Conservation (phyloP, 2,888 invertebrate genomes). For the Belgica antarctica region DNA sequence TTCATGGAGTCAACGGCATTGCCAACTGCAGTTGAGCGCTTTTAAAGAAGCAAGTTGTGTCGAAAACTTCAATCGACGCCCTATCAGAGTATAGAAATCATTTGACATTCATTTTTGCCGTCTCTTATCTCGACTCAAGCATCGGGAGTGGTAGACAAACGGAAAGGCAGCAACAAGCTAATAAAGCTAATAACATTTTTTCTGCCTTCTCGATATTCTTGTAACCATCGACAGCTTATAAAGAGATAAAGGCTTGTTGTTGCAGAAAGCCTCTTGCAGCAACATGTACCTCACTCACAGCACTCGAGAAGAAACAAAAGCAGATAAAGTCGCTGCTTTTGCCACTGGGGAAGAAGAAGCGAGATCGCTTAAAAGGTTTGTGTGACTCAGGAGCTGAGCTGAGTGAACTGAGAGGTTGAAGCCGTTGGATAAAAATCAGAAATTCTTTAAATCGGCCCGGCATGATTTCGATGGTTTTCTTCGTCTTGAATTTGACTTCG, state of each 20-base stretch:
- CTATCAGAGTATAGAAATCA: not conserved
- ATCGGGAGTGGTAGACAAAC: not conserved
- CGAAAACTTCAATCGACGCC: not conserved
- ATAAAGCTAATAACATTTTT: constrained; percentile 28
- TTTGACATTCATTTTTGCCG: constrained; percentile 1
- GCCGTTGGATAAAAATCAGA: constrained; percentile 18
- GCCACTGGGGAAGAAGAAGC: not conserved
- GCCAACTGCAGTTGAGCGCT: not conserved
- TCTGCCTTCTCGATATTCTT: too few species aligned
- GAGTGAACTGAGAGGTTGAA: not conserved
- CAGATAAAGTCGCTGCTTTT: not conserved
- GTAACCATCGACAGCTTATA: too few species aligned
- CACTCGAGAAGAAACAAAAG: not conserved
- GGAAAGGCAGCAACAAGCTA: constrained; percentile 23
- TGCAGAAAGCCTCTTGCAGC: constrained; percentile 1
- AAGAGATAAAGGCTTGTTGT: not conserved
- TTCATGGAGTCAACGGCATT: not conserved
- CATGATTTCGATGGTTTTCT: constrained; percentile 23
- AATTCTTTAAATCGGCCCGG: constrained; percentile 15
- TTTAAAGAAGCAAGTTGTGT: not conserved
- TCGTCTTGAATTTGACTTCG: not conserved
- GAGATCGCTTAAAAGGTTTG: constrained; percentile 5
- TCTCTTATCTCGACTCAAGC: not conserved
- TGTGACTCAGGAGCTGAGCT: constrained; percentile 3
- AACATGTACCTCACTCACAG: not conserved